A percentile compares a stretch with the other conserved stretches of the same genome.
phyloP scores from a whole-genome alignment of 2,888 invertebrate genomes.

The Phasia obesa region DNA sequence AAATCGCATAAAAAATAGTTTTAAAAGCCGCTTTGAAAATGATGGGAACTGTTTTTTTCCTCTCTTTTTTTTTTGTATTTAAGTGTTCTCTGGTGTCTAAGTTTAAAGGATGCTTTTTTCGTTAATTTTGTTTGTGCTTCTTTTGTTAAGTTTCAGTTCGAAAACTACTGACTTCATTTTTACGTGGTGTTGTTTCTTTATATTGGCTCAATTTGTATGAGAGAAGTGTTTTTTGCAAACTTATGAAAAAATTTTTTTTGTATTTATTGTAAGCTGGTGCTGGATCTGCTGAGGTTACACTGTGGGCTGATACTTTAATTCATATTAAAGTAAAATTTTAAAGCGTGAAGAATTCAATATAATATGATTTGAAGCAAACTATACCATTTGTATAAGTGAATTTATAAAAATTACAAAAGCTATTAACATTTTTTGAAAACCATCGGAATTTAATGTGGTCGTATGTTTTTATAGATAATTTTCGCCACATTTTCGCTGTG shows the following conservation, averaged over 20 bases:
- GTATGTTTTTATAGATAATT: not conserved
- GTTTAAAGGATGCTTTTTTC: constrained; percentile 58
- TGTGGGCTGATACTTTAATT: constrained; percentile 59
- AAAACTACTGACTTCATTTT: constrained; percentile 57
- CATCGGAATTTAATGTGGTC: too few species aligned
- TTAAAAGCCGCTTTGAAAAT: constrained; percentile 70
- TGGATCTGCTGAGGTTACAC: constrained; percentile 26
- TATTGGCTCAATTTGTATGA: constrained; percentile 62
- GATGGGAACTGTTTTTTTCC: constrained; percentile 65
- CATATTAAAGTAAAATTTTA: constrained; percentile 42
- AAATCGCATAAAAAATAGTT: constrained; percentile 69
- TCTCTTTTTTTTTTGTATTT: constrained; percentile 25
- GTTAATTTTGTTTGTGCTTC: constrained; percentile 13
- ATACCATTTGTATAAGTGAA: constrained; percentile 17
- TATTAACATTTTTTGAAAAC: not conserved
- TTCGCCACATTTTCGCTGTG: not conserved
- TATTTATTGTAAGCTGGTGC: constrained; percentile 42
- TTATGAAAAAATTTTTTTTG: constrained; percentile 23
- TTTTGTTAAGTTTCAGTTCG: constrained; percentile 19
- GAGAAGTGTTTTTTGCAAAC: constrained; percentile 26
- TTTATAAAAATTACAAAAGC: not conserved
- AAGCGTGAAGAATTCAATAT: constrained; percentile 64
- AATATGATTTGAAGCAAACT: constrained; percentile 39
- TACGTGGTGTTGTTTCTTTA: constrained; percentile 55
- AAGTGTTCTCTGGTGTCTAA: constrained; percentile 60